Conservation (phyloP, 2,888 invertebrate genomes). For the Tenthredo distinguenda region DNA sequence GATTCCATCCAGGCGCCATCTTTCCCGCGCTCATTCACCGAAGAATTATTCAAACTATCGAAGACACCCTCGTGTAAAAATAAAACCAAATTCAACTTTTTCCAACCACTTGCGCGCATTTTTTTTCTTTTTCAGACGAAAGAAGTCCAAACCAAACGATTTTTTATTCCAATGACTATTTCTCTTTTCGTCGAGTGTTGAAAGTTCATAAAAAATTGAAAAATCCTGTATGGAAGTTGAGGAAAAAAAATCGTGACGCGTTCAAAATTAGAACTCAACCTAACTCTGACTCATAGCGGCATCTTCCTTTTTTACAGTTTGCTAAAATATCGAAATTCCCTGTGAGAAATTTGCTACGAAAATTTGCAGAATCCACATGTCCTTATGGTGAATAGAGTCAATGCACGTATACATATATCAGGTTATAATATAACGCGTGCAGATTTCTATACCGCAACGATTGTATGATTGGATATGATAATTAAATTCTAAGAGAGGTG, state of each 20-base stretch:
- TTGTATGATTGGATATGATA: background rate
- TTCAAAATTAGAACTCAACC: too few relatives aligned
- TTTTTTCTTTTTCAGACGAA: background rate
- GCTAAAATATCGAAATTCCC: too few relatives aligned
- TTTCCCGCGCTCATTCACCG: slow-evolving; percentile 1
- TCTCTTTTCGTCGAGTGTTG: too few relatives aligned
- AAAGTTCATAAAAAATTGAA: too few relatives aligned
- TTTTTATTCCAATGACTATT: too few relatives aligned
- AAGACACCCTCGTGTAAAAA: background rate
- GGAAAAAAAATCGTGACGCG: too few relatives aligned
- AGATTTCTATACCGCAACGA: background rate
- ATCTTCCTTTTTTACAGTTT: too few relatives aligned
- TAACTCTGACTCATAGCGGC: too few relatives aligned
- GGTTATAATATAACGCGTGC: background rate
- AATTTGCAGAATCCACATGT: background rate
- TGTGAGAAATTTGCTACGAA: background rate
- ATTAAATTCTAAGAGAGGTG: background rate
- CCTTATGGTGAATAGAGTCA: too few relatives aligned
- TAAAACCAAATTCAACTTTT: background rate
- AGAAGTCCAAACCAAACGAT: too few relatives aligned
- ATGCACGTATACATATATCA: too few relatives aligned
- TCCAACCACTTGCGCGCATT: background rate
- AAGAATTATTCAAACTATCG: slow-evolving; percentile 19
- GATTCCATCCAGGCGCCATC: slow-evolving; percentile 26
- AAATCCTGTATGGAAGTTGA: too few relatives aligned